Percentiles rank a stretch among this genome's conserved stretches.
Conservation (phyloP, 2,888 invertebrate genomes). For the Mechanitis messenoides region DNA sequence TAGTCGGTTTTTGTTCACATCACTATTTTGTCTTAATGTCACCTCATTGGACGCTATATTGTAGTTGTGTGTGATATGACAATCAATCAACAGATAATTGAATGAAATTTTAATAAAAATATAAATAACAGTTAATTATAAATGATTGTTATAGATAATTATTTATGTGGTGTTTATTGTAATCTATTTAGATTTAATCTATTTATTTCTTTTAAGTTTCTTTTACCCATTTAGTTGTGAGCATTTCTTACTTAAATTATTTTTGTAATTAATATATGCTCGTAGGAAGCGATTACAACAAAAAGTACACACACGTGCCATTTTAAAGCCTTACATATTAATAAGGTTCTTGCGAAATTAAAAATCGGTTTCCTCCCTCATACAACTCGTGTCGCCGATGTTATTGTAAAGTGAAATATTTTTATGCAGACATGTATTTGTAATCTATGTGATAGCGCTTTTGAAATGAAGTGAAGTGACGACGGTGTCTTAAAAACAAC, state of each 20-base stretch:
- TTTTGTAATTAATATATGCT: conserved; percentile 12
- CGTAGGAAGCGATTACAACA: conserved; percentile 25
- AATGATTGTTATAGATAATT: conserved; percentile 6
- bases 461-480: conserved; percentile 49
- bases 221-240: conserved; percentile 12
- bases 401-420: conserved; percentile 57
- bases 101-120: background rate
- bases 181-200: conserved; percentile 26
- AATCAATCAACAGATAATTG: background rate
- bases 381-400: conserved; percentile 36
- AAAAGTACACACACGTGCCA: conserved; percentile 66
- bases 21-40: background rate
- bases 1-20: background rate
- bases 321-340: conserved; percentile 43
- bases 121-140: background rate
- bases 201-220: conserved; percentile 19
- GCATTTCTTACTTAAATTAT: conserved; percentile 6
- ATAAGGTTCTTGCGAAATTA: conserved; percentile 20
- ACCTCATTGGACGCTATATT: background rate
- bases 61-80: background rate
- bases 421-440: conserved; percentile 54
- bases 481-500: conserved; percentile 63
- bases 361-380: conserved; percentile 27
- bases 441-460: conserved; percentile 68
- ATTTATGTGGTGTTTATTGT: conserved; percentile 11